phyloP scores from a whole-genome alignment of 2,113 vertebrate genomes.

The Strix aluco region DNA sequence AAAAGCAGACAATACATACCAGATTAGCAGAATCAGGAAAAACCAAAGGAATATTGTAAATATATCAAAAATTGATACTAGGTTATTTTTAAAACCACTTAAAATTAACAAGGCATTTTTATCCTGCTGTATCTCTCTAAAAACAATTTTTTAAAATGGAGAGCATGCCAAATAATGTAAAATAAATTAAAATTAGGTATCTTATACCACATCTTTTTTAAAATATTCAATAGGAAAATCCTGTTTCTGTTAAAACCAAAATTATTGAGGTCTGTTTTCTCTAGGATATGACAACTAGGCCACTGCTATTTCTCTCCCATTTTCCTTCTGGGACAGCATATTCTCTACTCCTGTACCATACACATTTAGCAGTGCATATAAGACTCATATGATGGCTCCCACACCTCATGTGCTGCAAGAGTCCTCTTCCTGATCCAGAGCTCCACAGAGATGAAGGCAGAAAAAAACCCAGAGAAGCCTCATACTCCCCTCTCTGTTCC shows the following conservation, averaged over 20 bases:
- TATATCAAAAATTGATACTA: not conserved
- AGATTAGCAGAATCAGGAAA: not conserved
- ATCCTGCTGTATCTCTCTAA: not conserved
- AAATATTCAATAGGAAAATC: not conserved
- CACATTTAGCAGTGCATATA: not conserved
- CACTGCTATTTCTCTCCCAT: not conserved
- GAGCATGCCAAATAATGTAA: accelerated
- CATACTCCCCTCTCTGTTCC: not conserved
- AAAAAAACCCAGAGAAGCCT: not conserved
- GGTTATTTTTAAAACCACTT: not conserved
- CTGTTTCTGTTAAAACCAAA: not conserved
- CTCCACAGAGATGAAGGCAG: accelerated
- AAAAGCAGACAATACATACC: not conserved
- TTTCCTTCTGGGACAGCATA: not conserved
- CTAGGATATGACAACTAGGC: not conserved
- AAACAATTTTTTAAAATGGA: not conserved
- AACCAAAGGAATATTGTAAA: not conserved
- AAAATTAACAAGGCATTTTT: not conserved
- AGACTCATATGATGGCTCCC: accelerated
- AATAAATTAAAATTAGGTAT: not conserved
- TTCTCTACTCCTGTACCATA: not conserved
- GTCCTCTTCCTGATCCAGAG: not conserved
- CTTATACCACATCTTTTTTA: not conserved
- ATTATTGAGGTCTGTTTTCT: not conserved
- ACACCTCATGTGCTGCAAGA: not conserved